Evolutionary conservation across 2,888 invertebrate species (phyloP), one percentile per base, ranked within the genome.

Genomic region (Stictocephala bisonia): DNA sequence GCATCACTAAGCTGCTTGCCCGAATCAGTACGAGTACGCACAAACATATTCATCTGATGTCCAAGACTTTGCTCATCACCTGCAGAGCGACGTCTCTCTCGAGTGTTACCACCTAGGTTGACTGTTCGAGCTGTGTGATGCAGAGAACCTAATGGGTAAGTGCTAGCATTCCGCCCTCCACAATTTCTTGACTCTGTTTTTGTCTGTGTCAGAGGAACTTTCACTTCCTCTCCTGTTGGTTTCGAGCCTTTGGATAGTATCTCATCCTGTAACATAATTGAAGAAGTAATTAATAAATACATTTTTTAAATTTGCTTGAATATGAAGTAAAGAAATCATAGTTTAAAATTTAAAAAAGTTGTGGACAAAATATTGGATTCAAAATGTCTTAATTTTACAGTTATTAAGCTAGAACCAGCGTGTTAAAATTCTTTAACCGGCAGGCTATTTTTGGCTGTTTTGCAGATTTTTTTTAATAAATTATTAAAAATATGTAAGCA

Each of bases 1-100:
- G 93, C 90, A 85, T 97, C 96, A 7, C 94, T 91, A 72, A 97
- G 88, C 79, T 91, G 91, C 82, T 94, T 92, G 3, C 95, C 95
- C 51, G 95, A 95, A 81, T 93, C 93, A 58, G 95, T 93, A 79
- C 95, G 88, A 41, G 93, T 93, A 78, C 94, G 87, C 26, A 94
- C 91, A 81, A 89, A 90, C 84, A 93, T 88, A 80, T 90, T 90
- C 79, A 90, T 84, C 80, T 90, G 90, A 79, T 89, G 89, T 0
- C 79, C 77, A 3, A 91, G 84, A 80, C 89, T 87, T 80, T 91
- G 90, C 82, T 93, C 93, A 84, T 94, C 94, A 0, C 94, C 94
- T 1, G 93, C 93, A 1, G 94, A 94, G 80, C 91, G 90, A n/a
- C 94, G 88, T 31, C 94, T 87, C 81, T 92, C 90, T 76, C 85